Conservation (phyloP, 2,888 invertebrate genomes). For the Lasioglossum villosulum region DNA sequence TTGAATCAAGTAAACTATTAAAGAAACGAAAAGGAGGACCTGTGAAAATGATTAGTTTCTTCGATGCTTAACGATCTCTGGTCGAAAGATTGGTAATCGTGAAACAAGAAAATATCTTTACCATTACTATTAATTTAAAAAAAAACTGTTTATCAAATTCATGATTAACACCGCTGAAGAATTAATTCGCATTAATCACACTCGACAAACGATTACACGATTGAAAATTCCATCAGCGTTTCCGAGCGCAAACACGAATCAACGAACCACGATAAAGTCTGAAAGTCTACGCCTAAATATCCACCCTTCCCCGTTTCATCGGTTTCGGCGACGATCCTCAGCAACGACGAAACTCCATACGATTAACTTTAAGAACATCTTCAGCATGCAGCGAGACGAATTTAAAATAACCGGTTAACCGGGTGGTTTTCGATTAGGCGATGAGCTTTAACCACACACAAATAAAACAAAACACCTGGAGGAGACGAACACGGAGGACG, state of each 20-base stretch:
- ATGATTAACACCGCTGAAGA: background rate
- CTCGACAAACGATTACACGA: background rate
- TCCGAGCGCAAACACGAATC: background rate
- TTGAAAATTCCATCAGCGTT: background rate
- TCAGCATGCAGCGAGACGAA: conserved; percentile 9
- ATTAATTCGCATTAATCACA: background rate
- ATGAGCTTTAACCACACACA: background rate
- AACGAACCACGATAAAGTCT: background rate
- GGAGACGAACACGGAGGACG: conserved; percentile 9
- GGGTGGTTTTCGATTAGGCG: background rate
- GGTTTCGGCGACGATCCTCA: conserved; percentile 28
- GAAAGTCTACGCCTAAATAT: conserved; percentile 47
- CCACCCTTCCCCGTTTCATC: background rate
- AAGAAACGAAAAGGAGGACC: no score
- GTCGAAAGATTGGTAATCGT: no score
- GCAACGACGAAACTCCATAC: conserved; percentile 51
- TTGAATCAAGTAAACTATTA: no score
- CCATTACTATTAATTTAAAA: background rate
- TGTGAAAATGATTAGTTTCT: no score
- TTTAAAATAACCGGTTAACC: conserved; percentile 1
- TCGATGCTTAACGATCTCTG: no score
- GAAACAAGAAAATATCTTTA: background rate
- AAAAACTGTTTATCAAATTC: background rate
- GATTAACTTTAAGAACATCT: conserved; percentile 44
- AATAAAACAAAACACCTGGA: background rate